Percentiles rank a stretch among this genome's conserved stretches.
Evolutionary conservation across 2,888 invertebrate genomes (phyloP).

Genomic region (Thumatha senex): DNA sequence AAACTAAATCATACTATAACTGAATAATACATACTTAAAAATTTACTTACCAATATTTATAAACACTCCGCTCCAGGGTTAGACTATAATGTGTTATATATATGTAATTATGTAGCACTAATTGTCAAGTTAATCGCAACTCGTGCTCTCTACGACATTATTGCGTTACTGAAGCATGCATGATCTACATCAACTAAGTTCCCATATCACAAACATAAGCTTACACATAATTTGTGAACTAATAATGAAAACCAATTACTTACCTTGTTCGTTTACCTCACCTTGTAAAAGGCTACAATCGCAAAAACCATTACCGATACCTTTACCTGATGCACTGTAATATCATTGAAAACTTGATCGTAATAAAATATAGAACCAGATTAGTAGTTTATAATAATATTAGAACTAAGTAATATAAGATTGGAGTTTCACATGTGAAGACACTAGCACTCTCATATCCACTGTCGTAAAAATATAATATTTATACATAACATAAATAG

Average conservation of each 20-base stretch:
- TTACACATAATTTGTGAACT: conserved; percentile 38
- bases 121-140: conserved; percentile 42
- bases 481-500: conserved; percentile 71
- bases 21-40: conserved; percentile 53
- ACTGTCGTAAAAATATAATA: conserved; percentile 72
- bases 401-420: conserved; percentile 74
- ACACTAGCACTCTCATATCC: conserved; percentile 82
- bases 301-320: conserved; percentile 66
- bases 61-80: conserved; percentile 58
- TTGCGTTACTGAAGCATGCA: conserved; percentile 61
- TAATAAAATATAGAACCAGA: conserved; percentile 67
- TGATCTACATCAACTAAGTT: conserved; percentile 54
- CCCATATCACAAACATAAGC: conserved; percentile 69
- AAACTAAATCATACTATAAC: conserved; percentile 25
- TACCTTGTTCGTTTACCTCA: conserved; percentile 70
- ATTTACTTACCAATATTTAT: conserved; percentile 64
- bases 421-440: conserved; percentile 83
- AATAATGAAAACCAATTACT: conserved; percentile 55
- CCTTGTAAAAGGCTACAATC: conserved; percentile 72
- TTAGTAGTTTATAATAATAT: conserved; percentile 81
- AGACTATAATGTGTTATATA: conserved; percentile 47
- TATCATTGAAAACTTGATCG: conserved; percentile 59
- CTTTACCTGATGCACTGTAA: conserved; percentile 78
- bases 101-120: no score
- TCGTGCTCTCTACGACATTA: conserved; percentile 39